Evolutionary conservation across 2,113 vertebrate species (phyloP).

Genomic region (Protobothrops mucrosquamatus): DNA sequence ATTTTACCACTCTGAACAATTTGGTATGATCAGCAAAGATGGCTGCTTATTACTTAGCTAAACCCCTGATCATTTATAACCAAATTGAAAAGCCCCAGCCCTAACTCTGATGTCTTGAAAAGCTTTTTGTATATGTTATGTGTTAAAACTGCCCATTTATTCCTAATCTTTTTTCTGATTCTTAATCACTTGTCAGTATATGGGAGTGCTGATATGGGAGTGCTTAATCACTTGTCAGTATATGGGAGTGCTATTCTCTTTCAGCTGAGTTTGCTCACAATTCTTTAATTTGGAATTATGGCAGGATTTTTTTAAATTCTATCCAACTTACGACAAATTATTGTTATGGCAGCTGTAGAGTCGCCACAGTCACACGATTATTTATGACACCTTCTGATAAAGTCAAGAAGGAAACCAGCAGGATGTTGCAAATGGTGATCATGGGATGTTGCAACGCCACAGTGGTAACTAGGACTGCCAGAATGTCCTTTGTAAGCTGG

Average conservation of each 20-base stretch:
- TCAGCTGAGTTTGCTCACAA: not conserved
- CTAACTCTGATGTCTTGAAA: not conserved
- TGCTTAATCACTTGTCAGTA: not conserved
- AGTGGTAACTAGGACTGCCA: not conserved
- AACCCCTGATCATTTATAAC: not conserved
- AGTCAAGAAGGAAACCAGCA: not conserved
- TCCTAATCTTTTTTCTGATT: not conserved
- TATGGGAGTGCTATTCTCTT: not conserved
- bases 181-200: not conserved
- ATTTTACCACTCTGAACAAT: not conserved
- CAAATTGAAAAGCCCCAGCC: not conserved
- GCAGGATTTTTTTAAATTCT: not conserved
- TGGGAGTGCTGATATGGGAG: too few relatives aligned
- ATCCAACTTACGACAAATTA: not conserved
- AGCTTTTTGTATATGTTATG: not conserved
- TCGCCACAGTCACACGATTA: not conserved
- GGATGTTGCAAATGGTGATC: not conserved
- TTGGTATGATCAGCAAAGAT: not conserved
- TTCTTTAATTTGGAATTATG: not conserved
- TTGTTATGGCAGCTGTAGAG: not conserved
- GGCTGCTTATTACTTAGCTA: not conserved
- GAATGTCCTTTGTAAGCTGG: not conserved
- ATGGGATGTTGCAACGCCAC: not conserved
- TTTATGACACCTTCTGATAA: not conserved
- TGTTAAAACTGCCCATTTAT: not conserved